phyloP scores from a whole-genome alignment of 1,140 invertebrate species.

The Pinna nobilis region DNA sequence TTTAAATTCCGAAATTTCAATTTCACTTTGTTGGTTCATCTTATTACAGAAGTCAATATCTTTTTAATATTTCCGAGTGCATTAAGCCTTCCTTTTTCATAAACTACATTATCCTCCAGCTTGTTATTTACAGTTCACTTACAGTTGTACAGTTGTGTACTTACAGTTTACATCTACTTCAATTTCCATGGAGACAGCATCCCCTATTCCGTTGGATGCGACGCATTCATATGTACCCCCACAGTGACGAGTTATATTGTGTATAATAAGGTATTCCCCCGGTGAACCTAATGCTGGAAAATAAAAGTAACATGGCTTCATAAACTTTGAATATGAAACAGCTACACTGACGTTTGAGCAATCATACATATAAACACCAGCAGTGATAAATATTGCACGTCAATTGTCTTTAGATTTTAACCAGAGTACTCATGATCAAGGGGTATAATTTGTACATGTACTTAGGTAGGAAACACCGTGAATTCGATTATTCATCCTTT shows the following conservation, averaged over 20 bases:
- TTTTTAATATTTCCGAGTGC: background rate
- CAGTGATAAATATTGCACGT: too few species aligned
- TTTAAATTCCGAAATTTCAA: too few species aligned
- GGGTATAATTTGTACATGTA: too few species aligned
- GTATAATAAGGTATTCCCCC: slow-evolving; percentile 22
- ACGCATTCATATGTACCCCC: slow-evolving; percentile 56
- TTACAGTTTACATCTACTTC: slow-evolving; percentile 31
- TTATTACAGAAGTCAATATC: background rate
- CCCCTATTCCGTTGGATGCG: slow-evolving; percentile 50
- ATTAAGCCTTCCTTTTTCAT: background rate
- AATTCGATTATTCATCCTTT: too few species aligned
- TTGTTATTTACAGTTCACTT: background rate
- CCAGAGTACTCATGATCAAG: too few species aligned
- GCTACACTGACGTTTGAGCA: too few species aligned
- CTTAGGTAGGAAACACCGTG: too few species aligned
- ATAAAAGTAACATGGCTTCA: background rate
- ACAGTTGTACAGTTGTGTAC: slow-evolving; percentile 11
- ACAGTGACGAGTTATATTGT: slow-evolving; percentile 48
- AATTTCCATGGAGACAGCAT: slow-evolving; percentile 31
- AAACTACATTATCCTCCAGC: background rate
- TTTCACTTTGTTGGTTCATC: too few species aligned
- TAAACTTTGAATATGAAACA: background rate
- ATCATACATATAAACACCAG: too few species aligned
- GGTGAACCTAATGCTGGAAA: slow-evolving; percentile 54
- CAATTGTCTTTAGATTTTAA: too few species aligned